Percentiles rank a stretch among this genome's conserved stretches.
Conservation (phyloP, 2,888 invertebrate genomes). For the Melieria omissa region DNA sequence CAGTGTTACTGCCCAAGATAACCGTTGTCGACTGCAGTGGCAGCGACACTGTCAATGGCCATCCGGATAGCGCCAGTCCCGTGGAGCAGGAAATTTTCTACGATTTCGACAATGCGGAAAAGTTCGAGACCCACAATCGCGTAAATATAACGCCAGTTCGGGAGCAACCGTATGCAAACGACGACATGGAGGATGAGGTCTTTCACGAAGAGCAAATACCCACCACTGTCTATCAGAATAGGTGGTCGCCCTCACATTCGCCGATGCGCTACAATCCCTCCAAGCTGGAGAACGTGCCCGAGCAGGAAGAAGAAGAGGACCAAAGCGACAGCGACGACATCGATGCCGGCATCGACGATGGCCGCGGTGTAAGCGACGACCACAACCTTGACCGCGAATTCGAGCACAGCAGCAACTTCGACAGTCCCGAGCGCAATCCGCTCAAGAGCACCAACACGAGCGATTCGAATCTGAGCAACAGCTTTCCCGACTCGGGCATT, state of each 20-base stretch:
- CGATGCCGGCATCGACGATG: conserved; percentile 49
- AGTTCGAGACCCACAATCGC: not conserved
- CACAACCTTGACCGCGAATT: conserved; percentile 45
- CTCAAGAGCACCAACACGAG: conserved; percentile 53
- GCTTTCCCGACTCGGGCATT: conserved; percentile 63
- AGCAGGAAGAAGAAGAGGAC: conserved; percentile 54
- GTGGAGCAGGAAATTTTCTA: conserved; percentile 57
- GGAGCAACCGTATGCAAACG: conserved; percentile 38
- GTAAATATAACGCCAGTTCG: conserved; percentile 51
- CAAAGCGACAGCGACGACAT: conserved; percentile 47
- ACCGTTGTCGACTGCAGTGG: conserved; percentile 61
- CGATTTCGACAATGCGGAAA: conserved; percentile 52
- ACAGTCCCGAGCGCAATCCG: conserved; percentile 47
- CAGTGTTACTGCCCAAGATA: conserved; percentile 55
- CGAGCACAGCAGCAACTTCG: conserved; percentile 43
- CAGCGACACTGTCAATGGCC: conserved; percentile 26
- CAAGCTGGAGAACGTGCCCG: conserved; percentile 59
- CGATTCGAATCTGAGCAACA: conserved; percentile 62
- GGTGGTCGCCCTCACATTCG: conserved; percentile 23
- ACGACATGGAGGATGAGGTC: conserved; percentile 48
- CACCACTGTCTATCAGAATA: conserved; percentile 20
- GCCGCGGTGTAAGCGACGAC: conserved; percentile 34
- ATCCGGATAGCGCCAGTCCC: conserved; percentile 43
- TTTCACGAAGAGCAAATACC: conserved; percentile 42
- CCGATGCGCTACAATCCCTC: conserved; percentile 52